These are phyloP conservation scores for Bambusicola thoracicus DNA, from an alignment of 2,113 vertebrate genomes.

Conservation along the genomic window DNA sequence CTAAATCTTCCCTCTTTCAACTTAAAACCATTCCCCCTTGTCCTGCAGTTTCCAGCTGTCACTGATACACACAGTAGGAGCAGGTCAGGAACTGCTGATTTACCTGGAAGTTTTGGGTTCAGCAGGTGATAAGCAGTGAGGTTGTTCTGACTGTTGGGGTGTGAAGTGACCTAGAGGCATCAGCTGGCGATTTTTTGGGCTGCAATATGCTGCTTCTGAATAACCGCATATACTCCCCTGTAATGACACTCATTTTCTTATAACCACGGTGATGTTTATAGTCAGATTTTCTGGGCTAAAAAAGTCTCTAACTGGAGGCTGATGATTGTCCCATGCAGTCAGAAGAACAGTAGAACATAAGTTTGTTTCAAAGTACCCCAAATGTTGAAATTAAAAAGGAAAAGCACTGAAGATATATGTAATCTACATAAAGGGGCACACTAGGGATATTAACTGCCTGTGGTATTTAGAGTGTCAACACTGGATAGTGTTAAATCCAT, in stretches of 20 bases:
- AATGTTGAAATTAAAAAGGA: neutral
- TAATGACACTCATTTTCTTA: neutral
- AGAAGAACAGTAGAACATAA: neutral
- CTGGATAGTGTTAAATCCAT: neutral
- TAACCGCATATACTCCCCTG: too few relatives aligned
- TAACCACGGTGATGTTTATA: neutral
- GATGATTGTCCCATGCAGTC: neutral
- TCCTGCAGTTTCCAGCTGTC: neutral
- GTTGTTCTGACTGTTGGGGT: neutral
- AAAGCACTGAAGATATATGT: neutral
- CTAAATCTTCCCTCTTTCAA: too few relatives aligned
- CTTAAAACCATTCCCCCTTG: too few relatives aligned
- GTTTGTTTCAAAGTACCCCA: neutral
- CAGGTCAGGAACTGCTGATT: neutral
- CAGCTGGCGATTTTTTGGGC: neutral
- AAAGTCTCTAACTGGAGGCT: neutral
- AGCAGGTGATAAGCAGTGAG: neutral
- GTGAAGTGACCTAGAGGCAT: neutral
- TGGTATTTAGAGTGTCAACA: neutral
- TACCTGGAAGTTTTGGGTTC: neutral
- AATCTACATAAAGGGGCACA: neutral
- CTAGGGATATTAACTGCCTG: neutral
- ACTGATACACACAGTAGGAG: neutral
- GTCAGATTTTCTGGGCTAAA: neutral
- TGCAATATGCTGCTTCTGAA: neutral